phyloP scores from a whole-genome alignment of 2,113 vertebrate species.

The Corynorhinus townsendii region DNA sequence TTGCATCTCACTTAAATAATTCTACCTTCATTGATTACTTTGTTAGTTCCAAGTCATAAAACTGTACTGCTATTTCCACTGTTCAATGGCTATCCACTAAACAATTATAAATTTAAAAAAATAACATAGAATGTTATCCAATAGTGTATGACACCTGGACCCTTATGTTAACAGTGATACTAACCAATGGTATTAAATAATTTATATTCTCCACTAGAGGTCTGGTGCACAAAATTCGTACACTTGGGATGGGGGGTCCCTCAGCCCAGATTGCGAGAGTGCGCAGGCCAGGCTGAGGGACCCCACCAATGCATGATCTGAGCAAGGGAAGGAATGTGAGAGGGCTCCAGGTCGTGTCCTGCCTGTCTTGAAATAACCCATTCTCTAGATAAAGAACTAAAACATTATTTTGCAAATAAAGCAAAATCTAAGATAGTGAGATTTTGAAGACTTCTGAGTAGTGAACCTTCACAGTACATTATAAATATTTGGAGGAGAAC shows the following conservation, averaged over 20 bases:
- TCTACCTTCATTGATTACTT: neutral
- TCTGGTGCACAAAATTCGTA: too few relatives aligned
- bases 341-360: too few relatives aligned
- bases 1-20: neutral
- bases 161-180: neutral
- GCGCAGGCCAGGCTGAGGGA: too few relatives aligned
- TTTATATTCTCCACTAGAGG: neutral
- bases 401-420: neutral
- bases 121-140: neutral
- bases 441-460: neutral
- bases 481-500: neutral
- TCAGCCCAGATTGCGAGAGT: too few relatives aligned
- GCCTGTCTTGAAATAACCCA: neutral
- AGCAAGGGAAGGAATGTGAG: too few relatives aligned
- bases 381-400: neutral
- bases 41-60: neutral
- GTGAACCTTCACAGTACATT: neutral
- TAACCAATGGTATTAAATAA: neutral
- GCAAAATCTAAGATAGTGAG: neutral
- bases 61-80: neutral
- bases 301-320: too few relatives aligned
- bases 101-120: neutral
- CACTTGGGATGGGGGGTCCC: too few relatives aligned
- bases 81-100: neutral
- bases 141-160: neutral